Base-by-base conservation (phyloP, 2,113 vertebrate species). In the Ranitomeya imitator region DNA sequence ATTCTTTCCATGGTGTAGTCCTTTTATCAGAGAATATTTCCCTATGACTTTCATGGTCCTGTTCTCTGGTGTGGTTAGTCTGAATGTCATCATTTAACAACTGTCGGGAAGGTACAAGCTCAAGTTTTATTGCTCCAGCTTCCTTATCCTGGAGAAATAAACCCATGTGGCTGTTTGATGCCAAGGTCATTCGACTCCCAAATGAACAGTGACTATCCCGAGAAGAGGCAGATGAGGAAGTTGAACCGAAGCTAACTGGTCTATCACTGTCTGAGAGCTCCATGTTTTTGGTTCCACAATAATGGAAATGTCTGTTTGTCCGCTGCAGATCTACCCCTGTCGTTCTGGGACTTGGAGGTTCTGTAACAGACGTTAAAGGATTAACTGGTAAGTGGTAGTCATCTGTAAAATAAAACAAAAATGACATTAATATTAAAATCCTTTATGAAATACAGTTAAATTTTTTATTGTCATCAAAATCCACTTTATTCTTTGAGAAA, bases 201-300 rank as follows among this genome's bases (percentile, higher is more conserved):
- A 99, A 95, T 26, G 98, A 99, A 87, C 98, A 97, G 90, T 97
- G 98, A 90, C 98, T 99, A 93, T 99, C 98, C 87, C 97, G 92
- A 86, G 98, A 99, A 54, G 98, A 99, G 83, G 97, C 95, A 0
- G 98, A 99, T 54, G 98, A 99, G 0, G 98, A 99, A 5, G 98
- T 99, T 92, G 98, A 99, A 92, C 97, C 97, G 86, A 99, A 99
- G 95, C 98, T 99, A 91, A 98, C 93, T 0, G 98, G 98, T 59
- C 98, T 96, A 90, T 99, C 98, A 13, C 95, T 97, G 93, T 98
- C 97, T 0, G 95, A 96, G 74, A 97, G 93, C 93, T 98, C 97
- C 97, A 99, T 99, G 92, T 94, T 95, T 91, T 86, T 95, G 71
- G 91, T 93, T 13, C 95, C 96, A 94, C 93, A 94, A 91, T 94